Conservation (phyloP, 2,888 invertebrate genomes). For the Netelia inedita region DNA sequence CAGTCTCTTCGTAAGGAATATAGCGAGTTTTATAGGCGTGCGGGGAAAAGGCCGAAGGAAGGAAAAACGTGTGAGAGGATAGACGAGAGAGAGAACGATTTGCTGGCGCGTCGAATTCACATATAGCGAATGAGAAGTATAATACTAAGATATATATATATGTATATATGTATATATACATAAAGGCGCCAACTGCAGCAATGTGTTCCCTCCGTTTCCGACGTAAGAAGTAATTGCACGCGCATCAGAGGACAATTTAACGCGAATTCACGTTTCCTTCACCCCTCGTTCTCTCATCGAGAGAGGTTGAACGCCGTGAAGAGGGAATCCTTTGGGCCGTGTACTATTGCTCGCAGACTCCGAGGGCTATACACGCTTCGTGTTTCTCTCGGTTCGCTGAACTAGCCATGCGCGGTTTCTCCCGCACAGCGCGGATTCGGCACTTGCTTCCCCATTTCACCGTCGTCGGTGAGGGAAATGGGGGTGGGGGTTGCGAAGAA, state of each 20-base stretch:
- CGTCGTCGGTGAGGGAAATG: background rate
- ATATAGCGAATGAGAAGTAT: slow-evolving; percentile 3
- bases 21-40: slow-evolving; percentile 1
- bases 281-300: slow-evolving; percentile 24
- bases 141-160: background rate
- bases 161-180: background rate
- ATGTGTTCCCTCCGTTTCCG: slow-evolving; percentile 63
- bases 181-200: slow-evolving; percentile 33
- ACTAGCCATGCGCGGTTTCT: slow-evolving; percentile 24
- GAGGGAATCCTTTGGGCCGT: slow-evolving; percentile 41
- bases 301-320: slow-evolving; percentile 9
- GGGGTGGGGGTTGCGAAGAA: slow-evolving; percentile 15
- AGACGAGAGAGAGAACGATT: slow-evolving; percentile 2
- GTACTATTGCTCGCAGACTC: slow-evolving; percentile 8
- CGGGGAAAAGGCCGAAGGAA: background rate
- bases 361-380: slow-evolving; percentile 22
- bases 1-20: slow-evolving; percentile 7
- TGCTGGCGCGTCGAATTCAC: slow-evolving; percentile 21
- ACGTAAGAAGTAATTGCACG: slow-evolving; percentile 67
- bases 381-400: slow-evolving; percentile 62
- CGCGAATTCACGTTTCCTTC: slow-evolving; percentile 60
- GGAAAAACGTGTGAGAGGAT: background rate
- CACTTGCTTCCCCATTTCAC: slow-evolving; percentile 49
- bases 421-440: slow-evolving; percentile 34
- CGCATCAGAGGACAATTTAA: slow-evolving; percentile 70